Percentiles rank a stretch among this genome's conserved stretches.
These are phyloP conservation scores for Cephalotes varians DNA, from an alignment of 2,888 invertebrate species.

Conservation along the genomic window DNA sequence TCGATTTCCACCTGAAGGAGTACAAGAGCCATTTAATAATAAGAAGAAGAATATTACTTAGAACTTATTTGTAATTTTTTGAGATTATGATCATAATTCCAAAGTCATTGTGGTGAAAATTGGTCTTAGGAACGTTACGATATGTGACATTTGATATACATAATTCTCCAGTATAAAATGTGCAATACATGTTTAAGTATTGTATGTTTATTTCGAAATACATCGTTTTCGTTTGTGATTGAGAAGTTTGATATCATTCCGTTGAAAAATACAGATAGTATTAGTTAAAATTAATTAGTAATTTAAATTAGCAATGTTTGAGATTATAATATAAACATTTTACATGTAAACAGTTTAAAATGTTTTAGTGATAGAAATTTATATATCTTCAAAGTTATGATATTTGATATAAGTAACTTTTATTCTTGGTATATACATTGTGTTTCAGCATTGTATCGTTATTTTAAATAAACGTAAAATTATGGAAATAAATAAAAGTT, in stretches of 20 bases:
- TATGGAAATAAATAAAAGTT: neutral
- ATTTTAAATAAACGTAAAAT: neutral
- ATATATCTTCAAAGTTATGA: neutral
- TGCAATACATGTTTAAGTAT: neutral
- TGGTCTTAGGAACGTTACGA: neutral
- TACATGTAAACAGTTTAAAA: neutral
- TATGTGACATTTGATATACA: neutral
- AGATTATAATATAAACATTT: neutral
- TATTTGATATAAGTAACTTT: neutral
- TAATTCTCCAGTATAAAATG: neutral
- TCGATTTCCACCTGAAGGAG: too few species aligned
- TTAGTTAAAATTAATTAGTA: neutral
- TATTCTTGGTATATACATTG: neutral
- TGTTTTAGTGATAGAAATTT: neutral
- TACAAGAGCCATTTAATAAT: too few species aligned
- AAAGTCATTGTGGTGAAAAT: neutral
- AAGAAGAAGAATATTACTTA: neutral
- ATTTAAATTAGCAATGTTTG: neutral
- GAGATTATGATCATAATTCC: neutral
- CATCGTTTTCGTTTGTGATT: neutral
- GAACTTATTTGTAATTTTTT: neutral
- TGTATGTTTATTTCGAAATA: constrained; percentile 11
- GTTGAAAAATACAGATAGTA: neutral
- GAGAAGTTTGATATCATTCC: neutral
- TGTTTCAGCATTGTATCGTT: neutral